These are phyloP conservation scores for Cryptus armator DNA, from an alignment of 2,888 invertebrate genomes.

Conservation along the genomic window DNA sequence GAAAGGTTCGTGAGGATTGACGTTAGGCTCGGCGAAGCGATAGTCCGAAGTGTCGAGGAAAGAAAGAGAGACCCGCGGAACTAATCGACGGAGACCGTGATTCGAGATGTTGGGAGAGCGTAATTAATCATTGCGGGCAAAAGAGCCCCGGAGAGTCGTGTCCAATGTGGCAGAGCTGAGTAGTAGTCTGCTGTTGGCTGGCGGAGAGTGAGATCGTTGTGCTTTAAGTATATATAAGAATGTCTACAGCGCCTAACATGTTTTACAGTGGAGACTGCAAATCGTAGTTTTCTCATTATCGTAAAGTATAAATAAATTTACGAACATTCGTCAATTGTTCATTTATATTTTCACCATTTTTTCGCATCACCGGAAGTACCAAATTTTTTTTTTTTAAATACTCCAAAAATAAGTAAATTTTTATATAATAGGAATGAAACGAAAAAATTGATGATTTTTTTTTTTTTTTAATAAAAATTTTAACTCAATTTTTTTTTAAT, in stretches of 20 bases:
- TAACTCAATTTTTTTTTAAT: too few species aligned
- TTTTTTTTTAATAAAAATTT: too few species aligned
- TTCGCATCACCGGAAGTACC: too few species aligned
- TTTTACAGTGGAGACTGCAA: neutral
- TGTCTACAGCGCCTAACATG: slow-evolving; percentile 2
- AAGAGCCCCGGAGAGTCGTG: neutral
- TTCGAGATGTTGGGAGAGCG: slow-evolving; percentile 11
- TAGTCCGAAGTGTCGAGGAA: slow-evolving; percentile 4
- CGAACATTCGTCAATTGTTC: neutral
- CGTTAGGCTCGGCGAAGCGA: neutral
- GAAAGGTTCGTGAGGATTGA: slow-evolving; percentile 3
- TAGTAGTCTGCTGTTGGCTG: neutral
- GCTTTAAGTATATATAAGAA: neutral
- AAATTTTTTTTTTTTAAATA: too few species aligned
- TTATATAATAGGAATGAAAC: too few species aligned
- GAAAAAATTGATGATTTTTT: too few species aligned
- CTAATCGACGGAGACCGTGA: slow-evolving; percentile 29
- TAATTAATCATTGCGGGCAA: slow-evolving; percentile 24
- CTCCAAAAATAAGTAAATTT: too few species aligned
- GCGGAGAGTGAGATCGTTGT: neutral
- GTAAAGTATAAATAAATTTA: neutral
- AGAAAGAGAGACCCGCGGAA: slow-evolving; percentile 26
- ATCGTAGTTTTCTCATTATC: neutral
- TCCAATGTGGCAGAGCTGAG: slow-evolving; percentile 6
- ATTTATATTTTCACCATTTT: neutral